phyloP scores from a whole-genome alignment of 1,140 invertebrate genomes.

The Drosophila arawakana region DNA sequence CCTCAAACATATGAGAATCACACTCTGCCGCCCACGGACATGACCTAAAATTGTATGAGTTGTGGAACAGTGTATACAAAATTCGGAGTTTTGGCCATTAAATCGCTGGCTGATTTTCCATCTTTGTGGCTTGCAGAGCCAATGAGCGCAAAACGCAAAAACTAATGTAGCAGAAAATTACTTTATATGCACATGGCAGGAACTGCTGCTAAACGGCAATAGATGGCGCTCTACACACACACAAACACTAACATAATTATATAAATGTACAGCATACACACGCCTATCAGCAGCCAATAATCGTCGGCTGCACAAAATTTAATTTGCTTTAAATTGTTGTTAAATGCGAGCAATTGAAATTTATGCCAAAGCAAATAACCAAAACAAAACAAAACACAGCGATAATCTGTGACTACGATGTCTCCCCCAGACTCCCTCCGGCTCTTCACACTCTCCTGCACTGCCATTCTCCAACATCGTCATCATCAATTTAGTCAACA shows the following conservation, averaged over 20 bases:
- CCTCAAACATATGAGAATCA: slow-evolving; percentile 12
- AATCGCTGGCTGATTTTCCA: slow-evolving; percentile 26
- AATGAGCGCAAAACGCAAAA: slow-evolving; percentile 52
- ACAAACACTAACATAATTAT: slow-evolving; percentile 7
- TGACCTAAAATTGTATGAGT: not conserved
- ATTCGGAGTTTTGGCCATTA: slow-evolving; percentile 23
- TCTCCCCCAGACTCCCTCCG: not conserved
- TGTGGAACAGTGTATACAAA: slow-evolving; percentile 30
- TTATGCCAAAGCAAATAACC: slow-evolving; percentile 67
- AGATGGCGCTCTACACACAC: slow-evolving; percentile 59
- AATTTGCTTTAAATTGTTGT: slow-evolving; percentile 82
- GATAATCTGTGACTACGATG: slow-evolving; percentile 63
- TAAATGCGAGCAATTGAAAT: slow-evolving; percentile 82
- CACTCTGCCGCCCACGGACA: slow-evolving; percentile 1
- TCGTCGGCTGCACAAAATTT: slow-evolving; percentile 65
- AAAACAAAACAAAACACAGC: slow-evolving; percentile 61
- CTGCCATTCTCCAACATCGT: slow-evolving; percentile 41
- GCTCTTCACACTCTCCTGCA: slow-evolving; percentile 11
- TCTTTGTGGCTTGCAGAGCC: slow-evolving; percentile 22
- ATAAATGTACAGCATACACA: slow-evolving; percentile 15
- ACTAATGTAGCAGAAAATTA: slow-evolving; percentile 81
- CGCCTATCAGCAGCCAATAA: slow-evolving; percentile 77
- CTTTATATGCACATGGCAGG: slow-evolving; percentile 80
- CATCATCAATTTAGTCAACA: slow-evolving; percentile 78
- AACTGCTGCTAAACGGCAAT: slow-evolving; percentile 47